Percentiles rank a stretch among this genome's conserved stretches.
phyloP scores from a whole-genome alignment of 2,888 invertebrate genomes.

The Aphidoletes aphidimyza region DNA sequence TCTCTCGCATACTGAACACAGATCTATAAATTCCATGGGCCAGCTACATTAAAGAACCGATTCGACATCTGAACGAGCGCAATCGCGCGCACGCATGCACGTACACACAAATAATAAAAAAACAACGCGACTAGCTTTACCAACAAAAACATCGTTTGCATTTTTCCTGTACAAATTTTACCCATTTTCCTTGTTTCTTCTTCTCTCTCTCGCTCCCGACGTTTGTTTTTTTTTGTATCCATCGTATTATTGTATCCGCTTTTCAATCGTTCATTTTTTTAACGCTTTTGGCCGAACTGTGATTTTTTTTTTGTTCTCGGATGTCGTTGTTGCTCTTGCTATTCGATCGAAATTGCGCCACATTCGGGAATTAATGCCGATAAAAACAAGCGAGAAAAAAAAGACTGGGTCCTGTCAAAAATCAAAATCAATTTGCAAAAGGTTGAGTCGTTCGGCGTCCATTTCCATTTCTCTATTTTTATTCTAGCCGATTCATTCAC shows the following conservation, averaged over 20 bases:
- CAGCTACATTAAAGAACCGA: constrained; percentile 26
- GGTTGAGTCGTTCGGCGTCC: constrained; percentile 22
- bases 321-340: not conserved
- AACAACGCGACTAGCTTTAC: not conserved
- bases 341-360: not conserved
- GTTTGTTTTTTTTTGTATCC: not conserved
- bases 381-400: not conserved
- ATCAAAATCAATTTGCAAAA: constrained; percentile 45
- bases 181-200: constrained; percentile 34
- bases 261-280: constrained; percentile 20
- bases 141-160: not conserved
- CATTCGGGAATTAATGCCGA: constrained; percentile 34
- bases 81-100: not conserved
- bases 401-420: constrained; percentile 36
- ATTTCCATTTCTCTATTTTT: constrained; percentile 41
- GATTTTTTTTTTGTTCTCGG: not conserved
- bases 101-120: not conserved
- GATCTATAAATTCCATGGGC: constrained; percentile 16
- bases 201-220: no score
- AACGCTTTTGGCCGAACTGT: not conserved
- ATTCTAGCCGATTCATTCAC: not conserved
- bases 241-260: constrained; percentile 45
- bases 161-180: constrained; percentile 32
- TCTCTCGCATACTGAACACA: constrained; percentile 29
- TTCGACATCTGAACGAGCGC: not conserved